A percentile compares a stretch with the other conserved stretches of the same genome.
phyloP scores from a whole-genome alignment of 2,113 vertebrate genomes.

The Toxotes jaculatrix region DNA sequence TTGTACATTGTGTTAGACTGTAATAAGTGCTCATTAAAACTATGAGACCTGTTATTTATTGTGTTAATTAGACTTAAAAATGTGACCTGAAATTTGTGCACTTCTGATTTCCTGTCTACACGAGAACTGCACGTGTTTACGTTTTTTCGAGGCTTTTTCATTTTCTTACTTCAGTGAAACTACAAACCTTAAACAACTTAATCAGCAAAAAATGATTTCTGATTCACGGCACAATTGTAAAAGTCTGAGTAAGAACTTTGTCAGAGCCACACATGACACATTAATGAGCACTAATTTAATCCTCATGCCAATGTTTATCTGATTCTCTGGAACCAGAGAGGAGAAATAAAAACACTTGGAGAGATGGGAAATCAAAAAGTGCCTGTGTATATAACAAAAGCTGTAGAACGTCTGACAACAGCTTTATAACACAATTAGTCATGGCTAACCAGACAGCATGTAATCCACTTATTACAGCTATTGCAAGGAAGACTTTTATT shows the following conservation, averaged over 20 bases:
- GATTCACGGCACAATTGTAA: neutral
- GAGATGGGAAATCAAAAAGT: slow-evolving; percentile 17
- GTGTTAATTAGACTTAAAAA: neutral
- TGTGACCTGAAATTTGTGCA: neutral
- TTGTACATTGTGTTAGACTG: neutral
- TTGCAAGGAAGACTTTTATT: slow-evolving; percentile 44
- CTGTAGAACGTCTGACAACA: slow-evolving; percentile 64
- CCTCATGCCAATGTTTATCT: neutral
- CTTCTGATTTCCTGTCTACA: neutral
- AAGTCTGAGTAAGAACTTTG: neutral
- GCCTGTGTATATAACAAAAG: slow-evolving; percentile 52
- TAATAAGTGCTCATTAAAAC: neutral
- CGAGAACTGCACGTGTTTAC: neutral
- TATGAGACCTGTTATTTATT: neutral
- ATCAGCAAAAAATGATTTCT: neutral
- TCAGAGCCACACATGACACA: neutral
- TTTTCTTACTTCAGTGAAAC: neutral
- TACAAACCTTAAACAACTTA: neutral
- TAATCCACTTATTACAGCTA: slow-evolving; percentile 73
- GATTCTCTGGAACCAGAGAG: neutral
- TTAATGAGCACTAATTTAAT: slow-evolving; percentile 12
- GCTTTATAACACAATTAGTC: slow-evolving; percentile 70
- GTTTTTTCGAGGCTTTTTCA: neutral
- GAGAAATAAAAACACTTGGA: neutral
- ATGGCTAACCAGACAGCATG: slow-evolving; percentile 63